phyloP scores from a whole-genome alignment of 2,113 vertebrate genomes.

The Trogon melanurus region DNA sequence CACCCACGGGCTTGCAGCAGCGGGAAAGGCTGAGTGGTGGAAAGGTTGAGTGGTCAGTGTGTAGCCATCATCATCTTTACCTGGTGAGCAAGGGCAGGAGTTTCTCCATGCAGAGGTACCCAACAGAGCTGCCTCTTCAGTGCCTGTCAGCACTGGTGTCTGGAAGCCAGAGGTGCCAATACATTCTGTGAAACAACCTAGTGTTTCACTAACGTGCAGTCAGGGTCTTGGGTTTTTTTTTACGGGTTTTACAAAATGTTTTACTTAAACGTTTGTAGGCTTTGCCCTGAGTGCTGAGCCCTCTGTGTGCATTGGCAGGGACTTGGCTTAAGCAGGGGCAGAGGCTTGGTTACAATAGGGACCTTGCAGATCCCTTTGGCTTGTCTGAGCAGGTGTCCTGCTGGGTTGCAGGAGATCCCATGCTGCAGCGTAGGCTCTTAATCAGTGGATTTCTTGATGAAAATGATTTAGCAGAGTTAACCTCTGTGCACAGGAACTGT shows the following conservation, averaged over 20 bases:
- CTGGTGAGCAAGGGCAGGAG: background rate
- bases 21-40: background rate
- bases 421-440: background rate
- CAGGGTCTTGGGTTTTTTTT: background rate
- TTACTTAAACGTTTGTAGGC: background rate
- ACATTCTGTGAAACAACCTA: background rate
- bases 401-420: background rate
- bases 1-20: background rate
- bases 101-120: background rate
- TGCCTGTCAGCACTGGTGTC: rapidly evolving
- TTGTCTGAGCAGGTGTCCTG: background rate
- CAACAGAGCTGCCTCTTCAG: background rate
- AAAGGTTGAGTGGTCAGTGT: background rate
- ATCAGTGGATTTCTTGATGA: background rate
- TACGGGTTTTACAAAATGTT: background rate
- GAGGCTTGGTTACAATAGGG: background rate
- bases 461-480: background rate
- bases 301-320: background rate
- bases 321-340: background rate
- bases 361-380: background rate
- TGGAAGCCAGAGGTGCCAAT: background rate
- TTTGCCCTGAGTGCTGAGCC: background rate
- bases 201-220: background rate
- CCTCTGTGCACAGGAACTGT: background rate
- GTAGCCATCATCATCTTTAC: background rate